A percentile compares a stretch with the other conserved stretches of the same genome.
Conservation (phyloP, 2,888 invertebrate genomes). For the Mesochorus sp. region DNA sequence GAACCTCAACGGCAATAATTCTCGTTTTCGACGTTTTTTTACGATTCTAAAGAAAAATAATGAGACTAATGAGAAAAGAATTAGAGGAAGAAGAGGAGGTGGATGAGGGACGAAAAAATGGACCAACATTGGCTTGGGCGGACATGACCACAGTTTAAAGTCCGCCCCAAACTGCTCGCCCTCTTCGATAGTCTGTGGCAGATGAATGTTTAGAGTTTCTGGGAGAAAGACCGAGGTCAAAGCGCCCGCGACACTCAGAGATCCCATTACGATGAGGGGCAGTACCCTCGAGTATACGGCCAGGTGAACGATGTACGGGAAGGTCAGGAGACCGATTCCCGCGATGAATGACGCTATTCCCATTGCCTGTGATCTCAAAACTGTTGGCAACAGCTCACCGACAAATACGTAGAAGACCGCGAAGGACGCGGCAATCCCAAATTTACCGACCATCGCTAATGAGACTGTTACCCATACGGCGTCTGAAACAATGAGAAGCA, state of each 20-base stretch:
- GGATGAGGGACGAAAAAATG: neutral
- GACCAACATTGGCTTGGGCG: conserved; percentile 78
- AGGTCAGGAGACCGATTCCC: conserved; percentile 85
- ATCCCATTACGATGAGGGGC: conserved; percentile 85
- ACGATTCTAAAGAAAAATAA: conserved; percentile 46
- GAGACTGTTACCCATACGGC: conserved; percentile 86
- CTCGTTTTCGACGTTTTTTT: conserved; percentile 64
- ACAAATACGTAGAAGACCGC: conserved; percentile 88
- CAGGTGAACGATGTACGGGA: conserved; percentile 86
- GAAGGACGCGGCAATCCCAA: conserved; percentile 87
- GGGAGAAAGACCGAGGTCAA: conserved; percentile 85
- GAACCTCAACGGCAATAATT: conserved; percentile 76
- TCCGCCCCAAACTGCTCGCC: conserved; percentile 85
- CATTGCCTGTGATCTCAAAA: conserved; percentile 87
- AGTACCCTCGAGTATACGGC: conserved; percentile 85
- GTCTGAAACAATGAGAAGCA: conserved; percentile 78
- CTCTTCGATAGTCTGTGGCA: conserved; percentile 86
- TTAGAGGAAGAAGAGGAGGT: neutral
- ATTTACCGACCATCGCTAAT: conserved; percentile 87
- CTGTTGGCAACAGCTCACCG: conserved; percentile 87
- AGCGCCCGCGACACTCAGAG: conserved; percentile 84
- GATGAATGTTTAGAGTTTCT: conserved; percentile 85
- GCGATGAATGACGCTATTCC: conserved; percentile 86
- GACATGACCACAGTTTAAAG: conserved; percentile 84
- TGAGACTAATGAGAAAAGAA: neutral